Evolutionary conservation across 1,140 invertebrate genomes (phyloP).

Genomic region (Drosophila aff.): DNA sequence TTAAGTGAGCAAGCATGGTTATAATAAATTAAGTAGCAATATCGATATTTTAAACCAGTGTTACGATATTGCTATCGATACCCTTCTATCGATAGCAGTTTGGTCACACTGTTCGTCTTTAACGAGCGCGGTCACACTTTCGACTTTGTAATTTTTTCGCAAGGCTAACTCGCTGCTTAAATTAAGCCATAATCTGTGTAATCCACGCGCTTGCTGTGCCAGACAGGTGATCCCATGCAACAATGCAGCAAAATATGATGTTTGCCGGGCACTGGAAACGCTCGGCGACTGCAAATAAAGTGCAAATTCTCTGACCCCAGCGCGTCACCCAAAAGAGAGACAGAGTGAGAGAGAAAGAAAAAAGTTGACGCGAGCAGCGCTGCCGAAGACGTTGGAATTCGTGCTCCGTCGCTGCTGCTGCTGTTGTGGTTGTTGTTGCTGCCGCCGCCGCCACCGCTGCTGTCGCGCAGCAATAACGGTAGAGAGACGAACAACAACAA

Average conservation of each 20-base stretch:
- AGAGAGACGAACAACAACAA: constrained; percentile 50
- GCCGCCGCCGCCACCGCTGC: constrained; percentile 16
- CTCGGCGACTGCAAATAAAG: constrained; percentile 58
- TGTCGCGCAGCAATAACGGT: constrained; percentile 67
- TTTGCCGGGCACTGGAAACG: constrained; percentile 47
- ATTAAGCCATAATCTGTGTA: constrained; percentile 58
- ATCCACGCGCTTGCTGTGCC: constrained; percentile 26
- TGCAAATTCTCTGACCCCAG: constrained; percentile 64
- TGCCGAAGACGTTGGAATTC: constrained; percentile 73
- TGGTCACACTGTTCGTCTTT: not conserved
- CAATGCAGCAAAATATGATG: constrained; percentile 65
- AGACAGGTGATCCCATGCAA: constrained; percentile 37
- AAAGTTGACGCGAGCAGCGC: constrained; percentile 39
- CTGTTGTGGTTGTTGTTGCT: constrained; percentile 25
- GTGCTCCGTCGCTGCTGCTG: constrained; percentile 40
- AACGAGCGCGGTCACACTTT: constrained; percentile 21
- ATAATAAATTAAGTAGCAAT: not conserved
- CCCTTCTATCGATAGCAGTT: not conserved
- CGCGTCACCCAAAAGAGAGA: constrained; percentile 58
- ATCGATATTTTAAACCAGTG: not conserved
- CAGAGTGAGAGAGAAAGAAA: constrained; percentile 39
- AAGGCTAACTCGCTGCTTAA: constrained; percentile 68
- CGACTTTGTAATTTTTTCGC: constrained; percentile 60
- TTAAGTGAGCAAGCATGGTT: not conserved
- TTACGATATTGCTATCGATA: not conserved